Conservation (phyloP, 1,140 invertebrate species). For the Saxidomus purpurata region DNA sequence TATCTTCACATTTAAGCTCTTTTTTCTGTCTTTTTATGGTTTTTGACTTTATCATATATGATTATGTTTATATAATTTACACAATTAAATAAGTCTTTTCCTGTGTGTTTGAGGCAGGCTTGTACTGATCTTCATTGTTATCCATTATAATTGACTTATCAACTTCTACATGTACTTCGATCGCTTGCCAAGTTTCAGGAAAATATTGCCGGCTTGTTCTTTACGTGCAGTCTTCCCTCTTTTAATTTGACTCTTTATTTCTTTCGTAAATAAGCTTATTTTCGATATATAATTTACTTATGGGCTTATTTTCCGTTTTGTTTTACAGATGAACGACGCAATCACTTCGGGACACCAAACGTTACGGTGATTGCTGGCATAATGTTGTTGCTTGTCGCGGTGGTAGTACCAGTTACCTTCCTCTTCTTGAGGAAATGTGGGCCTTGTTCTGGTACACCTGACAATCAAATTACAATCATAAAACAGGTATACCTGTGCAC, state of each 20-base stretch:
- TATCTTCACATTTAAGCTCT: too few relatives aligned
- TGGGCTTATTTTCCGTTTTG: background rate
- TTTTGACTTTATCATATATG: too few relatives aligned
- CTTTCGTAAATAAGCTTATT: background rate
- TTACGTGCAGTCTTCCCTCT: background rate
- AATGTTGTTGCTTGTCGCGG: conserved; percentile 22
- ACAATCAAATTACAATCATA: background rate
- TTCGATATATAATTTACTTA: background rate
- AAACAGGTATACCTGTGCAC: background rate
- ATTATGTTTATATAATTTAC: too few relatives aligned
- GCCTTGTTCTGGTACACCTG: conserved; percentile 9
- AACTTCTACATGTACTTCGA: too few relatives aligned
- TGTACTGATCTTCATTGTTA: too few relatives aligned
- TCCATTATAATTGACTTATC: too few relatives aligned
- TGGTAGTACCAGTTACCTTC: conserved; percentile 55
- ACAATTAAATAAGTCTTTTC: too few relatives aligned
- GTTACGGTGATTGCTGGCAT: conserved; percentile 30
- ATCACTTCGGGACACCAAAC: conserved; percentile 4
- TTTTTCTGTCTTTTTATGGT: too few relatives aligned
- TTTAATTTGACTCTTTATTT: background rate
- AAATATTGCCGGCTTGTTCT: background rate
- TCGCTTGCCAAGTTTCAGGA: too few relatives aligned
- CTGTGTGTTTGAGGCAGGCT: too few relatives aligned
- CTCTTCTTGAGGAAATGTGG: conserved; percentile 50
- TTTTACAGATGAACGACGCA: background rate